Percentiles rank a stretch among this genome's conserved stretches.
Conservation (phyloP, 2,888 invertebrate genomes). For the Bruchidius siliquastri region DNA sequence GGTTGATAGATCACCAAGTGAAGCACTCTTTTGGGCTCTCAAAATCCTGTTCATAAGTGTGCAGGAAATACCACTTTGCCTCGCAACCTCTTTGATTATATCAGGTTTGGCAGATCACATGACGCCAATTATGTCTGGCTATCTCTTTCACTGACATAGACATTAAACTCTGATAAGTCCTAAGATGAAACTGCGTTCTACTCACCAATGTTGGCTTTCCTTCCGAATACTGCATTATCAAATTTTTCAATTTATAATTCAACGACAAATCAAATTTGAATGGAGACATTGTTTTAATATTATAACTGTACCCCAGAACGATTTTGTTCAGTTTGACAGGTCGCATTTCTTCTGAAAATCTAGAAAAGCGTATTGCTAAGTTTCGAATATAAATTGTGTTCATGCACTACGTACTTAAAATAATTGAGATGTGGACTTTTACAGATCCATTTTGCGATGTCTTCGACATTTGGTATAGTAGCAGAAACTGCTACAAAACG, state of each 20-base stretch:
- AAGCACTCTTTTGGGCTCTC: no score
- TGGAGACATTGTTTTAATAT: constrained; percentile 52
- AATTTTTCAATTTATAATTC: constrained; percentile 66
- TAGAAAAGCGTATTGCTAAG: constrained; percentile 34
- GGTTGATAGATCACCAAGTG: no score
- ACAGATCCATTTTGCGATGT: constrained; percentile 69
- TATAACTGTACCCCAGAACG: constrained; percentile 65
- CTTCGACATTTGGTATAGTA: constrained; percentile 72
- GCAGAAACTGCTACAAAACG: constrained; percentile 76
- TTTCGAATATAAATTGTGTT: neutral
- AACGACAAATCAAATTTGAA: constrained; percentile 74
- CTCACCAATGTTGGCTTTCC: constrained; percentile 68
- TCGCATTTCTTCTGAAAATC: constrained; percentile 66
- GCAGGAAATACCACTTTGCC: no score
- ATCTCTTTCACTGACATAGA: no score
- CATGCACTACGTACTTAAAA: constrained; percentile 48
- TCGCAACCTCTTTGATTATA: no score
- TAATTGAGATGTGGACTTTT: constrained; percentile 47
- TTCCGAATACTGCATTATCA: constrained; percentile 66
- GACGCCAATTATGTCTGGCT: no score
- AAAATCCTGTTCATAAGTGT: no score
- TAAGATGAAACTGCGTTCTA: no score
- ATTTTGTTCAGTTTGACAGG: constrained; percentile 70
- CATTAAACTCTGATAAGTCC: no score
- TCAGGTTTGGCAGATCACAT: no score